Evolutionary conservation across 2,888 invertebrate genomes (phyloP), one percentile per base, ranked within the genome.

Genomic region (Vesta saturnalis): DNA sequence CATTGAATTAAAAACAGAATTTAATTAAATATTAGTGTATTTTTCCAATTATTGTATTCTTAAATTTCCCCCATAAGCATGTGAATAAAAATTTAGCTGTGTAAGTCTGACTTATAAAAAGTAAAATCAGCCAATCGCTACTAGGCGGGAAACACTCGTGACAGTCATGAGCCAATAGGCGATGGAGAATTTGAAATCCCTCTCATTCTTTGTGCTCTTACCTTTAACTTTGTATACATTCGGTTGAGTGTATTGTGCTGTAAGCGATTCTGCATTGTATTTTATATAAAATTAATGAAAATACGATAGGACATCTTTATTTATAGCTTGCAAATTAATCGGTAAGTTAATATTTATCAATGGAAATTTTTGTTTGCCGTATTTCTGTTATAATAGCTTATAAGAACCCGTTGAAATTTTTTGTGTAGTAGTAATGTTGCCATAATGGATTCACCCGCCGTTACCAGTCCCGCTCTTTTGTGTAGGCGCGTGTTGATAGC

Each of bases 251-350:
- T 83, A 80, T 78, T 79, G 82, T 82, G 81, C 82, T 83, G 83
- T 83, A 81, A 83, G 80, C 82, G 81, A 79, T 76, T 78, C 30
- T 35, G 39, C 80, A 76, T 78, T 76, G 75, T 75, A 78, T 80
- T 82, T 80, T 79, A 90, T 89, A 88, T 86, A 89, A 91, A 87
- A 87, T 91, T 85, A 87, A 88, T 87, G 90, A 89, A 87, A 90
- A 87, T 87, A 87, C 88, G 78, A 84, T 86, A 82, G 87, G 89
- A 87, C 90, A 88, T 85, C 87, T 87, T 86, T 88, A 89, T 87
- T 88, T 88, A 84, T 87, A 87, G 84, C 82, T 85, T 77, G 87
- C 86, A 86, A 90, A 89, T 87, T 88, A 89, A 87, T 87, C 88
- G 87, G 91, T 91, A 86, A 90, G 91, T 90, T 77, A 65, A 68